Percentiles rank a stretch among this genome's conserved stretches.
Conservation (phyloP, 1,140 invertebrate species). For the Ericerus pela region DNA sequence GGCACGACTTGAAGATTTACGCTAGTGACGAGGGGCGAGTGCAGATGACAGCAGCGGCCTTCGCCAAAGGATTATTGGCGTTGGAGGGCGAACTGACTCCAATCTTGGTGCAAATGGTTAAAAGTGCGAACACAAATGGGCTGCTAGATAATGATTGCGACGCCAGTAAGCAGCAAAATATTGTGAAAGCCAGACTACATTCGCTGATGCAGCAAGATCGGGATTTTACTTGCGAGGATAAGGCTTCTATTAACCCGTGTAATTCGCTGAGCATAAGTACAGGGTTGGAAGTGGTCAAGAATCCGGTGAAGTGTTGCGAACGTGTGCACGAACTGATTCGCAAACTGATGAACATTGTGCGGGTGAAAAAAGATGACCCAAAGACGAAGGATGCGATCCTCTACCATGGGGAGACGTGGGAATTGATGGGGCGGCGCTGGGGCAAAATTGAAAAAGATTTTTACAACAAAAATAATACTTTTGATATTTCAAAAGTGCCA, state of each 20-base stretch:
- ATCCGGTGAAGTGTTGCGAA: constrained; percentile 86
- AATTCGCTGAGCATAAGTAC: constrained; percentile 69
- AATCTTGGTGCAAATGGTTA: constrained; percentile 99
- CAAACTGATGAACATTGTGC: constrained; percentile 69
- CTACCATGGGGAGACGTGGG: constrained; percentile 98
- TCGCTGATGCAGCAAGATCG: constrained; percentile 81
- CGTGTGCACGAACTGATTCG: constrained; percentile 75
- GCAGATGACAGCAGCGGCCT: constrained; percentile 98
- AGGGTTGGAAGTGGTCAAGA: constrained; percentile 89
- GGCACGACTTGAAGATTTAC: constrained; percentile 99
- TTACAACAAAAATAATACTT: constrained; percentile 75
- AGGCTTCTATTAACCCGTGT: constrained; percentile 75
- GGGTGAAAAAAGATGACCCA: constrained; percentile 67
- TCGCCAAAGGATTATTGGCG: constrained; percentile 93
- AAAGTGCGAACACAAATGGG: constrained; percentile 97
- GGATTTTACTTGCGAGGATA: constrained; percentile 76
- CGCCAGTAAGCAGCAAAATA: constrained; percentile 86
- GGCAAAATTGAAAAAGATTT: constrained; percentile 99
- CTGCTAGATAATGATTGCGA: constrained; percentile 95
- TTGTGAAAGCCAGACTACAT: constrained; percentile 89
- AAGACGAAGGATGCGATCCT: constrained; percentile 80
- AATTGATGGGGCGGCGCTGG: constrained; percentile 94
- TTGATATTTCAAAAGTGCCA: constrained; percentile 98
- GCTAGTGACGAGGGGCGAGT: constrained; percentile 97
- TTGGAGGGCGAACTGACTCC: constrained; percentile 96